A percentile compares a stretch with the other conserved stretches of the same genome.
phyloP scores from a whole-genome alignment of 2,113 vertebrate genomes.

The Chinchilla lanigera region DNA sequence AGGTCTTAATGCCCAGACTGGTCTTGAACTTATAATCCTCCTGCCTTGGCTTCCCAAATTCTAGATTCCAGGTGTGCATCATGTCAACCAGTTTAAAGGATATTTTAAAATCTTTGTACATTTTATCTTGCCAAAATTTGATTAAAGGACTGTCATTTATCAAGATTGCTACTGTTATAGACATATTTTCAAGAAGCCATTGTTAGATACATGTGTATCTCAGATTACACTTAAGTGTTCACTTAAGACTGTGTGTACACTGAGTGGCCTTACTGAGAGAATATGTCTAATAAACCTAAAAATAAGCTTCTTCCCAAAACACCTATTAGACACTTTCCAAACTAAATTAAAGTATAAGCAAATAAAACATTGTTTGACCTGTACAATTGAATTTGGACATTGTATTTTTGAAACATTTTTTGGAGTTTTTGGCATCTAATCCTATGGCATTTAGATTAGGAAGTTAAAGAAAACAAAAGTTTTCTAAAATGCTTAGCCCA shows the following conservation, averaged over 20 bases:
- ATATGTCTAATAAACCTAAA: not conserved
- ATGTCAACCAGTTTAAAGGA: not conserved
- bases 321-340: not conserved
- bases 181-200: not conserved
- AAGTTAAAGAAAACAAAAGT: not conserved
- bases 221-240: not conserved
- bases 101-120: not conserved
- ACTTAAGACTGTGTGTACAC: not conserved
- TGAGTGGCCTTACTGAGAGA: not conserved
- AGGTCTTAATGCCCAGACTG: not conserved
- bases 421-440: not conserved
- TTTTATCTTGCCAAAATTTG: not conserved
- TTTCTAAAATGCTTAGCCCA: not conserved
- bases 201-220: not conserved
- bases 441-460: not conserved
- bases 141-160: not conserved
- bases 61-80: not conserved
- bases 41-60: not conserved
- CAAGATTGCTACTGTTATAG: not conserved
- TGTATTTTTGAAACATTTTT: not conserved
- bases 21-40: not conserved
- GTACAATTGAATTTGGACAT: not conserved
- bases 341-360: constrained; percentile 9
- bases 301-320: not conserved
- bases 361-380: not conserved